These are phyloP conservation scores for Vombatus ursinus DNA, from an alignment of 2,113 vertebrate genomes.

Conservation along the genomic window DNA sequence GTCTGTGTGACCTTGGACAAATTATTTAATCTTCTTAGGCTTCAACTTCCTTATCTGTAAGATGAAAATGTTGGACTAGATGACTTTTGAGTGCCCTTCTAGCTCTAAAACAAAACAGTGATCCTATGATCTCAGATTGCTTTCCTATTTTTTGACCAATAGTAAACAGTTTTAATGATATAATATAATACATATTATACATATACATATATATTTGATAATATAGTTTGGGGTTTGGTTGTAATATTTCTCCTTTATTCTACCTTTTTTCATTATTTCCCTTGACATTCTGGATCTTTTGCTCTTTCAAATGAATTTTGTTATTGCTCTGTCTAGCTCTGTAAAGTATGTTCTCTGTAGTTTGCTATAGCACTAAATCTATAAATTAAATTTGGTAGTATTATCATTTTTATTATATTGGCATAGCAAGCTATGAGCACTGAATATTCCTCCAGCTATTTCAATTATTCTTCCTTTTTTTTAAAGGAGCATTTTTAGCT, in stretches of 20 bases:
- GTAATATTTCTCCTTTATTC: not conserved
- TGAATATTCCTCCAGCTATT: not conserved
- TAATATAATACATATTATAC: no score
- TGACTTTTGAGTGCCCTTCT: not conserved
- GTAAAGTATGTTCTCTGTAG: not conserved
- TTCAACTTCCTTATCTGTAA: not conserved
- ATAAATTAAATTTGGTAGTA: not conserved
- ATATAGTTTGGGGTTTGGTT: not conserved
- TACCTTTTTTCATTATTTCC: not conserved
- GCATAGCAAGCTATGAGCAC: not conserved
- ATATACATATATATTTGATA: no score
- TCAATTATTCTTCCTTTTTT: not conserved
- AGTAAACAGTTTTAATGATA: no score
- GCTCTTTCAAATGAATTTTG: not conserved
- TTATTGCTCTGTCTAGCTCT: not conserved
- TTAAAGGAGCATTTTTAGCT: not conserved
- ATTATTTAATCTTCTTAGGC: not conserved
- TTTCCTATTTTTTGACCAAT: not conserved
- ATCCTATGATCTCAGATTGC: not conserved
- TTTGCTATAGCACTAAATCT: not conserved
- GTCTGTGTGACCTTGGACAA: not conserved
- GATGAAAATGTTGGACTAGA: not conserved
- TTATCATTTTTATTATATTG: not conserved
- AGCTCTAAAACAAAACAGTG: not conserved
- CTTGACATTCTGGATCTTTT: not conserved